Evolutionary conservation across 2,797 vertebrate species (phyloP).

Genomic region (Synanceia verrucosa): DNA sequence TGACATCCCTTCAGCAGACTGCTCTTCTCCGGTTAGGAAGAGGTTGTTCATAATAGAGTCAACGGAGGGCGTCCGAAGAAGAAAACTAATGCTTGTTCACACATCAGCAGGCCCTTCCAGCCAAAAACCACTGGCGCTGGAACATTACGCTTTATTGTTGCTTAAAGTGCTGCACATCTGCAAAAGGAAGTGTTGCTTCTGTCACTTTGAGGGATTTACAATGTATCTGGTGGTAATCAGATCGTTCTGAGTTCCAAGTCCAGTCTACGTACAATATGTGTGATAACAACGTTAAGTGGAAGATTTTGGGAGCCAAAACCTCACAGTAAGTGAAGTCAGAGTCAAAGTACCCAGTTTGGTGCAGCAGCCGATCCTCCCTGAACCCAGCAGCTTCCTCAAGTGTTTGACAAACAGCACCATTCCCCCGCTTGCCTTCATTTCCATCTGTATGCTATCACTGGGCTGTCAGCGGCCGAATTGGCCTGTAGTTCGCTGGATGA

Average conservation of each 20-base stretch:
- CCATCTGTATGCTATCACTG: slow-evolving; percentile 86
- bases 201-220: neutral
- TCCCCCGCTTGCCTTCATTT: slow-evolving; percentile 76
- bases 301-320: slow-evolving; percentile 47
- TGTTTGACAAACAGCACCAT: slow-evolving; percentile 77
- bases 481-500: slow-evolving; percentile 83
- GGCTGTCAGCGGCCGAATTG: slow-evolving; percentile 82
- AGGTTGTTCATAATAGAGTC: slow-evolving; percentile 9
- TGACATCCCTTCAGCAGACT: slow-evolving; percentile 28
- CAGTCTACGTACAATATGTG: slow-evolving; percentile 20
- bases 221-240: slow-evolving; percentile 37
- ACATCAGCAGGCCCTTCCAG: neutral
- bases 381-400: slow-evolving; percentile 67
- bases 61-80: neutral
- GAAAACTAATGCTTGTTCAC: slow-evolving; percentile 26
- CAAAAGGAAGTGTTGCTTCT: slow-evolving; percentile 1
- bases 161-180: slow-evolving; percentile 15
- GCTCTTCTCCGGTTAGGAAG: slow-evolving; percentile 14
- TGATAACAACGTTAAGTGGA: slow-evolving; percentile 22
- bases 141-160: neutral
- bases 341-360: slow-evolving; percentile 51
- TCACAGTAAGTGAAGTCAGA: slow-evolving; percentile 46
- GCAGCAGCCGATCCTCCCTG: slow-evolving; percentile 49
- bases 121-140: slow-evolving; percentile 12
- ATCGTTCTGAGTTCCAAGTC: slow-evolving; percentile 19